Evolutionary conservation across 1,140 invertebrate genomes (phyloP).

Genomic region (Lepidurus couesii): DNA sequence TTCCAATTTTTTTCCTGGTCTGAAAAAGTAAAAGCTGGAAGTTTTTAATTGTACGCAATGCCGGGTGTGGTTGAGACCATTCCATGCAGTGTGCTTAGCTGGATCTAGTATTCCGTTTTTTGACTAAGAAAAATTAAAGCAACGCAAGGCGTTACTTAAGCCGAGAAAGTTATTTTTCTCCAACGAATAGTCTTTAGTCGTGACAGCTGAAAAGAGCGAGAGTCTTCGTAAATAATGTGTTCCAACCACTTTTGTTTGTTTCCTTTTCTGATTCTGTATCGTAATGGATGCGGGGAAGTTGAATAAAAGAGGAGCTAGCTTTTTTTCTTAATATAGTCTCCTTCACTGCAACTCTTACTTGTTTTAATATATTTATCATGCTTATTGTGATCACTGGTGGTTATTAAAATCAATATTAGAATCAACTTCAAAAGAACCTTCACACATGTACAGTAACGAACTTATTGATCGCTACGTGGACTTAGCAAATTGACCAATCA

Average conservation of each 20-base stretch:
- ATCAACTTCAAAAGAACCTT: no score
- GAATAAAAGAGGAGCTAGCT: constrained; percentile 19
- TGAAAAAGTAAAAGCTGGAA: no score
- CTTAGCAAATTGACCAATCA: no score
- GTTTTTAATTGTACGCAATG: background rate
- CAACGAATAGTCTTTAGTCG: background rate
- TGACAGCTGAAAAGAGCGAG: background rate
- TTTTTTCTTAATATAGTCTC: background rate
- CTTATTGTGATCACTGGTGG: no score
- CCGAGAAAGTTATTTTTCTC: background rate
- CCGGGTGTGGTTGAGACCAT: constrained; percentile 2
- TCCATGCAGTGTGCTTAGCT: background rate
- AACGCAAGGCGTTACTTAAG: background rate
- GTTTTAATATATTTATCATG: no score
- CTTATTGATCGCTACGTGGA: no score
- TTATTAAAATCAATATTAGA: no score
- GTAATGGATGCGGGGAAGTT: constrained; percentile 14
- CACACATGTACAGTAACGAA: no score
- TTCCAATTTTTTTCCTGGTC: background rate
- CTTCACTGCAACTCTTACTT: background rate
- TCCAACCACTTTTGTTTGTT: background rate
- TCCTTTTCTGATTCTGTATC: background rate
- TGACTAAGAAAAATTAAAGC: background rate
- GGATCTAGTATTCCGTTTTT: no score
- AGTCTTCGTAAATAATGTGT: background rate